Evolutionary conservation across 2,113 vertebrate genomes (phyloP).

Genomic region (Ciconia boyciana): DNA sequence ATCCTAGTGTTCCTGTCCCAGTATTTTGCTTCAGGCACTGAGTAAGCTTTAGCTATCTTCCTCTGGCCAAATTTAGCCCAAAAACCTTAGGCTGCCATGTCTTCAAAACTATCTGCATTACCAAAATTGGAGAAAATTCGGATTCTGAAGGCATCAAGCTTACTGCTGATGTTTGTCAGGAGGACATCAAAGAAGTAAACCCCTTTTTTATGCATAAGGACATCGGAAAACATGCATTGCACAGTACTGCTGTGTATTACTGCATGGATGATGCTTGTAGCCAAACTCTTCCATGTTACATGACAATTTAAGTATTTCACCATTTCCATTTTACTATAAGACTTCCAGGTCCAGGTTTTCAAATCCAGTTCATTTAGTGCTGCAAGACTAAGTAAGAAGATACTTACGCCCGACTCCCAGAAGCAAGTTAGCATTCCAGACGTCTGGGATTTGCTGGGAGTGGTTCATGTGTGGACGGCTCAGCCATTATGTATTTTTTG

Average conservation of each 20-base stretch:
- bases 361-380: neutral
- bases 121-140: neutral
- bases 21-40: neutral
- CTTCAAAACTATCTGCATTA: neutral
- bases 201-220: rapidly evolving
- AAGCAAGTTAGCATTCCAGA: neutral
- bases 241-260: too few species aligned
- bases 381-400: neutral
- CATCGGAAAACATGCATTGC: rapidly evolving
- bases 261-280: neutral
- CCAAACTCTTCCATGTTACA: neutral
- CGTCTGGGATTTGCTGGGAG: neutral
- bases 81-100: rapidly evolving
- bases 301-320: neutral
- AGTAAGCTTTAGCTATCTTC: neutral
- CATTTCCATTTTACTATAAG: neutral
- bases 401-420: neutral
- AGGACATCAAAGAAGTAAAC: neutral
- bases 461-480: neutral
- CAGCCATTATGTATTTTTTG: neutral
- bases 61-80: neutral
- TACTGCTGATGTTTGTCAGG: neutral
- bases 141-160: neutral
- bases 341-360: neutral
- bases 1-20: neutral